These are phyloP conservation scores for Scylla paramamosain DNA, from an alignment of 1,140 invertebrate genomes.

Conservation along the genomic window DNA sequence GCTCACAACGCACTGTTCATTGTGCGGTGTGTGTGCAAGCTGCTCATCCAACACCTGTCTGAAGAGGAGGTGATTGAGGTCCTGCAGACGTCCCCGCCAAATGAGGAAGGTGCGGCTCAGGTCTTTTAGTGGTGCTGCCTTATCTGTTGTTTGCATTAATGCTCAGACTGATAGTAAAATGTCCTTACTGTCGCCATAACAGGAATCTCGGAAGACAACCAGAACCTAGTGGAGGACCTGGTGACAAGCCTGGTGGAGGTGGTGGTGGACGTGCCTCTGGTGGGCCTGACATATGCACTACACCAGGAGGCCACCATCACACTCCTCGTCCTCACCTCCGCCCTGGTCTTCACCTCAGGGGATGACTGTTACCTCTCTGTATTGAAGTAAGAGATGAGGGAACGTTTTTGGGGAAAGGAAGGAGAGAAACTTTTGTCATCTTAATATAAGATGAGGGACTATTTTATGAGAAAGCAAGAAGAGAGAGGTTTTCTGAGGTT, in stretches of 20 bases:
- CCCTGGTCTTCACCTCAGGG: slow-evolving; percentile 63
- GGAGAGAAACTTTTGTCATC: too few relatives aligned
- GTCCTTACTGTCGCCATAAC: not conserved
- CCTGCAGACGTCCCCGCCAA: slow-evolving; percentile 79
- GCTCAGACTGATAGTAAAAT: not conserved
- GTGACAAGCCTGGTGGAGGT: slow-evolving; percentile 81
- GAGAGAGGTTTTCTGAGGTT: too few relatives aligned
- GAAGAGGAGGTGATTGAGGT: slow-evolving; percentile 82
- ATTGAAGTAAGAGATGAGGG: slow-evolving; percentile 52
- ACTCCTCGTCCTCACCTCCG: slow-evolving; percentile 80
- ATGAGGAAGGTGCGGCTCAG: slow-evolving; percentile 56
- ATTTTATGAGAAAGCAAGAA: too few relatives aligned
- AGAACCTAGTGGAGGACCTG: slow-evolving; percentile 68
- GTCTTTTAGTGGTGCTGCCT: not conserved
- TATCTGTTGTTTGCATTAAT: not conserved
- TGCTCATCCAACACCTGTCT: slow-evolving; percentile 86
- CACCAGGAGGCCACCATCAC: slow-evolving; percentile 82
- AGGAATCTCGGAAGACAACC: slow-evolving; percentile 1
- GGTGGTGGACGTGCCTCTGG: slow-evolving; percentile 82
- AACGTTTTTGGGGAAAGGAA: not conserved
- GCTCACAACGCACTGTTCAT: slow-evolving; percentile 96
- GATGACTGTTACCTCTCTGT: slow-evolving; percentile 52
- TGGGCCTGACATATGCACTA: slow-evolving; percentile 81
- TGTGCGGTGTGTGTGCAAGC: slow-evolving; percentile 93
- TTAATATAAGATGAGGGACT: too few relatives aligned